Evolutionary conservation across 2,797 vertebrate species (phyloP), one percentile per base, ranked within the genome.

Genomic region (Psittacula derbiana): DNA sequence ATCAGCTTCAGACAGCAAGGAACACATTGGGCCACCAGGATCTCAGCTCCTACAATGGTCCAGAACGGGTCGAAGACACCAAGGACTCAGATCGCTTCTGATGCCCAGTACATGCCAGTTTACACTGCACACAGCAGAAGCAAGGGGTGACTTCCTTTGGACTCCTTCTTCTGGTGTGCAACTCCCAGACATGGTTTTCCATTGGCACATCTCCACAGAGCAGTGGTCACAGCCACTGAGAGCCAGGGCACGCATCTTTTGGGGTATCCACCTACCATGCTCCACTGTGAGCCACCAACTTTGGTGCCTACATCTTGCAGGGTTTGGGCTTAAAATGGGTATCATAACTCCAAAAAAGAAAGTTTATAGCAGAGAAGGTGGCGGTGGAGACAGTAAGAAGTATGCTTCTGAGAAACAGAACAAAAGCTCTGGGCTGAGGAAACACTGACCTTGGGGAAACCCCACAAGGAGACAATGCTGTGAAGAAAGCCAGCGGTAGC

Each of bases 361-460:
- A 43, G 60, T 31, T 88, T 38, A 57, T 2, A 3, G 46, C 0
- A 1, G 43, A 52, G 57, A 58, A 62, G 69, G 36, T 40, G 67
- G 23, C 12, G 13, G 38, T 3, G 7, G 18, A 8, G 5, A 11
- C 47, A 49, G 30, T 25, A 58, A 16, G 7, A 25, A 16, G 6
- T 2, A 67, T 27, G 7, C 62, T 82, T 85, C 64, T 80, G 72
- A 93, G 82, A 55, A 47, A 67, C 61, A 85, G 20, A 3, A 30
- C 15, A 78, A 85, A 90, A 79, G 20, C 27, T 83, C 69, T 75
- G 43, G 24, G 71, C 58, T 57, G 17, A 81, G 46, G 61, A 81
- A 73, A 85, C 30, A 62, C 43, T 16, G 73, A 28, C 75, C 62
- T 71, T 46, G 78, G 91, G 81, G 88, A 91, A 87, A 43, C 16